These are phyloP conservation scores for Eupeodes latifasciatus DNA, from an alignment of 2,888 invertebrate genomes.

Conservation along the genomic window DNA sequence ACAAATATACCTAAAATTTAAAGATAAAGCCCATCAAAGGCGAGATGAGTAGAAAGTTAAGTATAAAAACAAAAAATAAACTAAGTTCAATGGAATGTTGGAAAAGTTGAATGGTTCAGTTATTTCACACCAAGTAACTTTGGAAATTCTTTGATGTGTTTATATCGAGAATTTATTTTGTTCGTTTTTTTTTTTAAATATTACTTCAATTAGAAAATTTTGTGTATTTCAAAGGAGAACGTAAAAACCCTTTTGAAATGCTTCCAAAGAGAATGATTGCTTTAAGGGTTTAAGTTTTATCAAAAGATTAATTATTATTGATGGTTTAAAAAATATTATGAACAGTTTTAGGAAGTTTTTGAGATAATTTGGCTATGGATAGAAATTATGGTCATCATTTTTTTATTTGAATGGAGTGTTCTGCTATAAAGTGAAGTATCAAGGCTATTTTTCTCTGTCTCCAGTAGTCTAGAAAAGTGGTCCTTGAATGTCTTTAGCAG, in stretches of 20 bases:
- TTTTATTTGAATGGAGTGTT: no score
- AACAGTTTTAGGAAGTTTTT: no score
- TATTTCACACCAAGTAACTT: conserved; percentile 34
- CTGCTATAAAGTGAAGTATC: no score
- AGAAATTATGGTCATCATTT: no score
- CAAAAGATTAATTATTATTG: background rate
- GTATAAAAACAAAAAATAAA: background rate
- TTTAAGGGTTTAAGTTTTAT: background rate
- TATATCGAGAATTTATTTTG: conserved; percentile 30
- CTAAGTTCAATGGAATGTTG: conserved; percentile 25
- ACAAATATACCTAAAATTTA: background rate
- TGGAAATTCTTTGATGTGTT: conserved; percentile 38
- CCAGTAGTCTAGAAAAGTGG: no score
- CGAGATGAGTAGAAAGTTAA: background rate
- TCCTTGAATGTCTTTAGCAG: no score
- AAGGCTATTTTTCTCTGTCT: no score
- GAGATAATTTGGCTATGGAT: no score
- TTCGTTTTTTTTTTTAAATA: background rate
- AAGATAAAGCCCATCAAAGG: conserved; percentile 17
- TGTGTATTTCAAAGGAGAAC: background rate
- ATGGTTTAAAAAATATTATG: no score
- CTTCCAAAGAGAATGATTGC: background rate
- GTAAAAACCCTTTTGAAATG: background rate
- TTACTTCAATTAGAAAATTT: conserved; percentile 17
- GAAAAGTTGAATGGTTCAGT: conserved; percentile 26